A percentile compares a stretch with the other conserved stretches of the same genome.
These are phyloP conservation scores for Biston stratarius DNA, from an alignment of 2,888 invertebrate species.

Conservation along the genomic window DNA sequence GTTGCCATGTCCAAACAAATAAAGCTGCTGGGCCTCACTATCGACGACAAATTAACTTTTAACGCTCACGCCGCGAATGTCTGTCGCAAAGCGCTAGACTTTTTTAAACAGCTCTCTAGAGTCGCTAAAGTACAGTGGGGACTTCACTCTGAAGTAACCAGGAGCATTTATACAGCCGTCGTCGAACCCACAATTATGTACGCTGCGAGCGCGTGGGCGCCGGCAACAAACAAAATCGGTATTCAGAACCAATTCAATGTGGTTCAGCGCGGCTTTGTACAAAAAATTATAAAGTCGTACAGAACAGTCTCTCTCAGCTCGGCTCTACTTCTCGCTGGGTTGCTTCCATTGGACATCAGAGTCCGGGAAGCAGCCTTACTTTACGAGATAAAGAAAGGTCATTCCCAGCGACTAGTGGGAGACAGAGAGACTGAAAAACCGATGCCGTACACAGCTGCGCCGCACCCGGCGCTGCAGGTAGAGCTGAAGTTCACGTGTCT, in stretches of 20 bases:
- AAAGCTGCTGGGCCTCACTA: not conserved
- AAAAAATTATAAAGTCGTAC: not conserved
- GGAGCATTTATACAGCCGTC: not conserved
- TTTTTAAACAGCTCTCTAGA: not conserved
- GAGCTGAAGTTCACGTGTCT: too few species aligned
- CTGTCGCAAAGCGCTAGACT: not conserved
- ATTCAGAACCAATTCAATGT: not conserved
- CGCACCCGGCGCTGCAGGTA: too few species aligned
- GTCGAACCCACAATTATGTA: not conserved
- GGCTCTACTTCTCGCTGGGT: not conserved
- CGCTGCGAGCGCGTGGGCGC: not conserved
- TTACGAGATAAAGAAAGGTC: not conserved
- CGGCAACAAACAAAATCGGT: not conserved
- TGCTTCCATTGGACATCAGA: not conserved
- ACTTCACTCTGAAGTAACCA: not conserved
- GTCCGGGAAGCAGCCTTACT: not conserved
- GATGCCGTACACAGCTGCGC: too few species aligned
- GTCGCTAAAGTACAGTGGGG: not conserved
- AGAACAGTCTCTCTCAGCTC: slow-evolving; percentile 4
- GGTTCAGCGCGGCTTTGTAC: not conserved
- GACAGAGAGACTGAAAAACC: too few species aligned
- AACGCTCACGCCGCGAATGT: not conserved
- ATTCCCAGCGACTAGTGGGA: too few species aligned
- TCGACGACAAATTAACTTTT: not conserved
- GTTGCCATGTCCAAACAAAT: not conserved